Evolutionary conservation across 2,888 invertebrate genomes (phyloP), one percentile per base, ranked within the genome.

Genomic region (Tinea pellionella): DNA sequence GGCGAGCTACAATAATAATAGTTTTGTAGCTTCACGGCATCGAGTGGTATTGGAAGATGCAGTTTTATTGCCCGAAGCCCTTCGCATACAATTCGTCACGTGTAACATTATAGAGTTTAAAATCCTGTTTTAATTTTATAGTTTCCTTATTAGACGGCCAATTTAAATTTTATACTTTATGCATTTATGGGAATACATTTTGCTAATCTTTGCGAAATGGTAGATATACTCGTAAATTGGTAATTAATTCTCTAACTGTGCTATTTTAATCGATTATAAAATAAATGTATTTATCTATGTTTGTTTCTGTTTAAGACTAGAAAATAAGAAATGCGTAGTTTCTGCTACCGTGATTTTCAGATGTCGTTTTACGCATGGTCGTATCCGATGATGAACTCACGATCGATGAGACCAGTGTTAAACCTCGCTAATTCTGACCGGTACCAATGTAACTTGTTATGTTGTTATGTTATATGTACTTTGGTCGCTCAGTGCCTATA

Each of bases 61-160:
- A 53, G 53, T 53, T 57, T 57, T 29, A 57, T 32, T 12, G 32
- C 57, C 32, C 13, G 57, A 11, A 57, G 57, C 32, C n/a, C 30
- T 30, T 32, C 57, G 19, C n/a, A 11, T 57, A 9, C 30, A 57
- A 57, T 57, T 57, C 57, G 57, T 57, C 57, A 57, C 57, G 32
- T 16, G 32, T 57, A 57, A 32, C 57, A 12, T 16, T 16, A 24
- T 12, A n/a, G 2, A 32, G 2, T 57, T 57, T 15, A 32, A 32
- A 57, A 57, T 32, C 13, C 57, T 57, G 32, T 57, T 47, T 55
- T 57, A 57, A 32, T 57, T 57, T 57, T 57, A 57, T 57, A 32
- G 57, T 32, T 57, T 57, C 32, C 57, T 32, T 53, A 53, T 47
- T 53, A 53, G 53, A 24, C 24, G 19, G 12, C 18, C 53, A 53